phyloP scores from a whole-genome alignment of 2,797 vertebrate species.

The Sebastes minor region DNA sequence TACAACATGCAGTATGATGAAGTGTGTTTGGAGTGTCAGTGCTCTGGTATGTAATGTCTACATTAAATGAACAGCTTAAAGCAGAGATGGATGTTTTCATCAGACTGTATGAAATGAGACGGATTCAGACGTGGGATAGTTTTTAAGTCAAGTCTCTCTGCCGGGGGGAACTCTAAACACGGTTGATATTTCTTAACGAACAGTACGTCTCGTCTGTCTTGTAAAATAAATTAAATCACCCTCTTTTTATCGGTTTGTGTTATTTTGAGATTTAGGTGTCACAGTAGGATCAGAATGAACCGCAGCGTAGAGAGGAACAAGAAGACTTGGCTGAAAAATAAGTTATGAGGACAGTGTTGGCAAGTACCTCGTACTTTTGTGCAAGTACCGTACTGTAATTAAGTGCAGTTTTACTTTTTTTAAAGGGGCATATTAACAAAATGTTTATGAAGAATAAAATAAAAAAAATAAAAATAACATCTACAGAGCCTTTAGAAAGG shows the following conservation, averaged over 20 bases:
- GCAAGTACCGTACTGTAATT: too few species aligned
- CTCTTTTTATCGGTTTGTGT: constrained; percentile 24
- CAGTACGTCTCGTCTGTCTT: constrained; percentile 8
- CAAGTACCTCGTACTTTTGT: not conserved
- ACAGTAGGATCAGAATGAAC: not conserved
- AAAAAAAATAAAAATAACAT: too few species aligned
- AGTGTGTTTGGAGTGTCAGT: not conserved
- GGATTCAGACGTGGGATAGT: not conserved
- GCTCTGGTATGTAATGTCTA: not conserved
- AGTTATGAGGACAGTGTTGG: not conserved
- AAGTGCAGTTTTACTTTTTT: too few species aligned
- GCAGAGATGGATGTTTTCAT: not conserved
- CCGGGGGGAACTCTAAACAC: not conserved
- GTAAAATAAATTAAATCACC: constrained; percentile 36
- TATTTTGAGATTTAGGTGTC: not conserved
- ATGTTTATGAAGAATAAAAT: rapidly evolving
- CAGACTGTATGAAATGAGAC: not conserved
- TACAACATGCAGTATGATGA: not conserved
- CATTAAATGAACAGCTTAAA: not conserved
- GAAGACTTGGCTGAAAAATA: not conserved
- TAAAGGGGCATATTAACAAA: rapidly evolving
- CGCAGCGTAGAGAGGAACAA: rapidly evolving
- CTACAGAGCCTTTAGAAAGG: too few species aligned
- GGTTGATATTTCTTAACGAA: not conserved
- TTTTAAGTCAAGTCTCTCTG: not conserved